A percentile compares a stretch with the other conserved stretches of the same genome.
These are phyloP conservation scores for Cremastinae sp. DNA, from an alignment of 2,888 invertebrate species.

Conservation along the genomic window DNA sequence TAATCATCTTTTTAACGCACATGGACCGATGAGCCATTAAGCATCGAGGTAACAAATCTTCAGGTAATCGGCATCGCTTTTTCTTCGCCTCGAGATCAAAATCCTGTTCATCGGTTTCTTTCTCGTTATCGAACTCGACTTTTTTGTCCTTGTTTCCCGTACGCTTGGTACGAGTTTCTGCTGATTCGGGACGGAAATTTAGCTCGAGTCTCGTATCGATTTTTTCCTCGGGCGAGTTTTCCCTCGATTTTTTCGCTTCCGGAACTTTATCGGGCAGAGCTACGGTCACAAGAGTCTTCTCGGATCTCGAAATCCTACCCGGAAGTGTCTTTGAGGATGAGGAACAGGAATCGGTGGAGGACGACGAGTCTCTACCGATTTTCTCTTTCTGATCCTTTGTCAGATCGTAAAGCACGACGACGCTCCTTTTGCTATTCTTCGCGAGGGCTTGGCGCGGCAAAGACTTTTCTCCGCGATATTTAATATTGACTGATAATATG, in stretches of 20 bases:
- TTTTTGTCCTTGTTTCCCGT: background rate
- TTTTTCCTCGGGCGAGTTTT: background rate
- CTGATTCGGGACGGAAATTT: constrained; percentile 6
- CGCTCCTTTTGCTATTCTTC: constrained; percentile 73
- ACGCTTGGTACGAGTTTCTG: constrained; percentile 19
- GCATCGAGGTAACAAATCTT: constrained; percentile 56
- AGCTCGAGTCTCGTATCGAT: background rate
- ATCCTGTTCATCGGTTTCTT: constrained; percentile 23
- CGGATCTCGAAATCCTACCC: constrained; percentile 66
- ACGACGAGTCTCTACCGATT: constrained; percentile 32
- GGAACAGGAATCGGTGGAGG: constrained; percentile 53
- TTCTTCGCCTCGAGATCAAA: constrained; percentile 30
- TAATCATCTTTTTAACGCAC: constrained; percentile 56
- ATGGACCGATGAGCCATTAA: constrained; percentile 69
- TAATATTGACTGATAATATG: constrained; percentile 56
- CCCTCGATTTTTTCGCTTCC: background rate
- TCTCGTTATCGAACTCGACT: constrained; percentile 22
- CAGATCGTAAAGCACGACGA: constrained; percentile 72
- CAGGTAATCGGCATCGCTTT: constrained; percentile 67
- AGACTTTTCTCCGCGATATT: constrained; percentile 57
- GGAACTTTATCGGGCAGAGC: constrained; percentile 38
- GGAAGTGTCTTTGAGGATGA: constrained; percentile 57
- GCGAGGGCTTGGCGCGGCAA: constrained; percentile 53
- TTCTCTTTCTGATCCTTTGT: constrained; percentile 44
- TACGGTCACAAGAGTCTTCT: constrained; percentile 63